Evolutionary conservation across 2,113 vertebrate genomes (phyloP), one percentile per base, ranked within the genome.

Genomic region (Gavialis gangeticus): DNA sequence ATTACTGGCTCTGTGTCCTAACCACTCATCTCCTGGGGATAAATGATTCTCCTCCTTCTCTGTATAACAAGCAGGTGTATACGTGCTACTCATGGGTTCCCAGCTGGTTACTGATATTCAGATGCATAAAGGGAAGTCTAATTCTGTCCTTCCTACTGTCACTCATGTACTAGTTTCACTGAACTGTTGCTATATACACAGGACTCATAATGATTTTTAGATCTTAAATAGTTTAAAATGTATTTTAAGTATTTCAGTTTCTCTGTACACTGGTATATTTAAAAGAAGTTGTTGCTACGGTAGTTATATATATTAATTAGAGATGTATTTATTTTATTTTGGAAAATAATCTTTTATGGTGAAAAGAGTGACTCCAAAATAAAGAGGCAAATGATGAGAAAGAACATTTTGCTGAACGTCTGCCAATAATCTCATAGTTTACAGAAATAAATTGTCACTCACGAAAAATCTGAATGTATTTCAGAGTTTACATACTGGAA

Each of bases 271-370:
- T 54, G 82, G 14, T 4, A 58, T 14, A 37, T 71, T 95, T 93
- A 88, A 83, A 13, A 75, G 34, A 83, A 79, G 3, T 46, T 90
- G 5, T 4, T 80, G 62, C 46, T 85, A 17, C 85, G 18, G 10
- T 80, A 0, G 58, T 27, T 84, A 63, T 63, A 25, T 63, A 63
- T 64, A 90, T 86, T 15, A 79, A 58, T 22, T 78, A 78, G 37
- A 14, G n/a, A 58, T 89, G 87, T 87, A 19, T 87, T 85, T 66
- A 46, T 91, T 94, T 88, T 84, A 75, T 28, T 84, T 71, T 71
- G 14, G 19, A 71, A 37, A 18, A 34, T n/a, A 71, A 24, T 24
- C 66, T 69, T 69, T 69, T n/a, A 34, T 21, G 34, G 7, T 54
- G 69, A 88, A 84, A 82, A 81, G n/a, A 84, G 69, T 3, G 6